Evolutionary conservation across 2,113 vertebrate genomes (phyloP).

Genomic region (Eubucco bourcierii): DNA sequence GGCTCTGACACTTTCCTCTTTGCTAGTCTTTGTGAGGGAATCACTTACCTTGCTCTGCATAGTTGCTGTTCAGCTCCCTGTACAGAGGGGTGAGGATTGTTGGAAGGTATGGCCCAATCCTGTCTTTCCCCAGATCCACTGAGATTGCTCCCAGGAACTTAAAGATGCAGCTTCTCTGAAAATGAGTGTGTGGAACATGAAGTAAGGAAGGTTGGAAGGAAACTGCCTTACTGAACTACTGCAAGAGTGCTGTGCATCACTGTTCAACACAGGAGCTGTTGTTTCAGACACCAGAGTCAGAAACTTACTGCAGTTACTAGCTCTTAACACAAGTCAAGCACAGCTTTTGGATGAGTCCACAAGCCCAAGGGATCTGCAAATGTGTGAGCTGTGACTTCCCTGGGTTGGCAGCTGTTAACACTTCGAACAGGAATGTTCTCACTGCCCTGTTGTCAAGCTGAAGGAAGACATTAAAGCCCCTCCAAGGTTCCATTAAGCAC

Average conservation of each 20-base stretch:
- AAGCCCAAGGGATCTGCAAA: background rate
- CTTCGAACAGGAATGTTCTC: background rate
- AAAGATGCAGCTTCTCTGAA: constrained; percentile 93
- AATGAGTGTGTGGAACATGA: background rate
- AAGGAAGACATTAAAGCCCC: background rate
- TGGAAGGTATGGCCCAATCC: constrained; percentile 84
- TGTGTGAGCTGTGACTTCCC: background rate
- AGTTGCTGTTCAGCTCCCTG: constrained; percentile 95
- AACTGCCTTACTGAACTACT: background rate
- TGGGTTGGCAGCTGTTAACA: background rate
- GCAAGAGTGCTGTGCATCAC: background rate
- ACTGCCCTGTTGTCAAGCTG: background rate
- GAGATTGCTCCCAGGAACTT: constrained; percentile 95
- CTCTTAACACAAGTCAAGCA: background rate
- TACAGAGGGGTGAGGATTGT: constrained; percentile 87
- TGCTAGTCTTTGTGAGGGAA: background rate
- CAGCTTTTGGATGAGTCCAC: background rate
- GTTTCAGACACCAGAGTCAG: background rate
- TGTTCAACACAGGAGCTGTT: rapidly evolving
- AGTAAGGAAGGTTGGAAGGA: background rate
- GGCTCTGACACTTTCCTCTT: background rate
- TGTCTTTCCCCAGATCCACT: constrained; percentile 88
- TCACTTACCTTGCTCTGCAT: constrained; percentile 89
- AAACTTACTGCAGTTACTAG: background rate
- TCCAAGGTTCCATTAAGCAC: background rate